Base-by-base conservation (phyloP, 37 sponge, comb jelly and placozoan genomes). In the Sycon ciliatum region DNA sequence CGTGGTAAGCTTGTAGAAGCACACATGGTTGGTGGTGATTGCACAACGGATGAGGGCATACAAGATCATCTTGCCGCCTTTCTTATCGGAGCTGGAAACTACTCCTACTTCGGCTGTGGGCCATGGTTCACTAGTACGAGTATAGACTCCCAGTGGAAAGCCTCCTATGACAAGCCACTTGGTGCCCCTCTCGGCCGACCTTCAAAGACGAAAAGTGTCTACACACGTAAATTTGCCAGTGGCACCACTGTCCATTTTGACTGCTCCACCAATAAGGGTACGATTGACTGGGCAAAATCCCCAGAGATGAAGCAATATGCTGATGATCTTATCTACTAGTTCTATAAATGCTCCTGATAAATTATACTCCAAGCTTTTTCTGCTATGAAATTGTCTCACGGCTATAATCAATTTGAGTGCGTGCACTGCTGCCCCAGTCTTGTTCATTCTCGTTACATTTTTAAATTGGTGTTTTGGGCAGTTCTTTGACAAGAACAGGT, bases 141-240 rank as follows among this genome's bases (percentile, higher is more conserved):
- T 22, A 60, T 9, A 22, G 9, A 60, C 32, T 22, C 26, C 22
- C 22, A 60, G 22, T 60, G 63, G 63, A 7, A n/a, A n/a, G n/a
- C n/a, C n/a, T n/a, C n/a, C 30, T 75, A 74, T 73, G 81, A 80
- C 68, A 65, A 65, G 36, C 81, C 81, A 6, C 75, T 80, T 11
- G 81, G 81, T 56, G 65, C 20, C 20, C 81, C 81, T 28, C 24
- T 32, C 2, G 75, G 60, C 32, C 74, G 69, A 56, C 68, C 75
- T n/a, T 4, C 58, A 1, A 64, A 80, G 53, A 24, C 6, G 4
- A 33, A 4, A 35, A 75, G 65, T 1, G 57, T 80, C 36, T 80
- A 73, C 67, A 80, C 29, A 3, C 56, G 81, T 18, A 20, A 32
- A 20, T 80, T 80, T 54, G 68, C 68, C 28, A 49, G 57, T 3